Percentiles rank a stretch among this genome's conserved stretches.
Evolutionary conservation across 2,797 vertebrate genomes (phyloP).

Genomic region (Sciaenops ocellatus): DNA sequence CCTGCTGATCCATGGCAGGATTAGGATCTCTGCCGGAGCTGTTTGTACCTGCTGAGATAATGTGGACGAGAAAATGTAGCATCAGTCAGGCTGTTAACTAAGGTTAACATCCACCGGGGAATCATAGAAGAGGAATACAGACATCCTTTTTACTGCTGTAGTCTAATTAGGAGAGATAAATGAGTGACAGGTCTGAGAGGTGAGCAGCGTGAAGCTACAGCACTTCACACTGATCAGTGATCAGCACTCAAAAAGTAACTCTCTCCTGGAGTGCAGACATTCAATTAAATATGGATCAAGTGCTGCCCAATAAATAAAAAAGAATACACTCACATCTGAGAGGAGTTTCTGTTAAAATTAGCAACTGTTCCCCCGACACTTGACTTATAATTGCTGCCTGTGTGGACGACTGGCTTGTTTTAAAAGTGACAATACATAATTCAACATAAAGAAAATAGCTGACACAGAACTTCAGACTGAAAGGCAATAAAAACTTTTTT

Average conservation of each 20-base stretch:
- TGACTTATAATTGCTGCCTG: background rate
- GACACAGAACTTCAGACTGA: too few species aligned
- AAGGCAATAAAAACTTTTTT: background rate
- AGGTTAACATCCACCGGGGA: slow-evolving; percentile 18
- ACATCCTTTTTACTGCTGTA: slow-evolving; percentile 6
- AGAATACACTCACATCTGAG: background rate
- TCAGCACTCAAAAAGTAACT: background rate
- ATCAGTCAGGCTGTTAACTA: slow-evolving; percentile 36
- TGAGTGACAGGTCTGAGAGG: slow-evolving; percentile 8
- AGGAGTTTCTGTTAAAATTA: background rate
- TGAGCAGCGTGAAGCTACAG: slow-evolving; percentile 1
- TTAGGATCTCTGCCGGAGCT: slow-evolving; percentile 1
- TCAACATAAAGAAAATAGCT: background rate
- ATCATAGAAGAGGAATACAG: background rate
- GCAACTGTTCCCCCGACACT: background rate
- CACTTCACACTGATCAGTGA: background rate
- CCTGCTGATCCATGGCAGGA: slow-evolving; percentile 23
- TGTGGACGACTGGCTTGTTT: background rate
- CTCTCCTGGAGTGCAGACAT: slow-evolving; percentile 4
- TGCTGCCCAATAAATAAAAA: slow-evolving; percentile 18
- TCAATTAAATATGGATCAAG: slow-evolving; percentile 33
- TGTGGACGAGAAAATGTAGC: slow-evolving; percentile 11
- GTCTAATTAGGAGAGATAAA: slow-evolving; percentile 35
- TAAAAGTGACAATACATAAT: background rate
- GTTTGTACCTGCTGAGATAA: slow-evolving; percentile 49